These are phyloP conservation scores for Pterocles gutturalis DNA, from an alignment of 2,113 vertebrate genomes.

Conservation along the genomic window DNA sequence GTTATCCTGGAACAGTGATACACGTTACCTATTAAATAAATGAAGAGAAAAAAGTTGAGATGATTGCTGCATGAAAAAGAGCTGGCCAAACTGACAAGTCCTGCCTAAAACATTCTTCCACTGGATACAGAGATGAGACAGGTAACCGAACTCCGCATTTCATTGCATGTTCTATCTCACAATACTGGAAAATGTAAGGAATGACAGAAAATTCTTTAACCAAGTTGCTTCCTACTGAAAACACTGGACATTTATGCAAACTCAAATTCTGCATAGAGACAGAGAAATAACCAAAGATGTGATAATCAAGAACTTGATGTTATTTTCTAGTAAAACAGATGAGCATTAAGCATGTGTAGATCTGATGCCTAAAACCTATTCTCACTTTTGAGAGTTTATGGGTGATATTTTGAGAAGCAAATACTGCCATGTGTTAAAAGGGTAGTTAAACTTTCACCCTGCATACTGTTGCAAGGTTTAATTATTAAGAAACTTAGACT, in stretches of 20 bases:
- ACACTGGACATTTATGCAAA: background rate
- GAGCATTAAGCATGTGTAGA: background rate
- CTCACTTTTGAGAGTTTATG: background rate
- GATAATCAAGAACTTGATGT: background rate
- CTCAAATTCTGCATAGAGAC: background rate
- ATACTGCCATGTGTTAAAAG: background rate
- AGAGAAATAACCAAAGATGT: background rate
- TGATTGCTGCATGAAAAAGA: background rate
- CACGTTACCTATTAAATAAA: constrained; percentile 3
- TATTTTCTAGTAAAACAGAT: background rate
- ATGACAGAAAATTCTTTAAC: background rate
- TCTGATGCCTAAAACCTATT: background rate
- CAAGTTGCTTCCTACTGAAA: background rate
- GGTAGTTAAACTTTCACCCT: background rate
- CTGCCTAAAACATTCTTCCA: background rate
- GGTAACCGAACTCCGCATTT: background rate
- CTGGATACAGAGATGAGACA: background rate
- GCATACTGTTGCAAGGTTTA: background rate
- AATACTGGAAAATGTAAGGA: background rate
- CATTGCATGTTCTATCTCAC: background rate
- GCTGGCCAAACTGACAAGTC: background rate
- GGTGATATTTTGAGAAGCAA: background rate
- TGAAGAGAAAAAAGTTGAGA: background rate
- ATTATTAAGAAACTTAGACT: background rate
- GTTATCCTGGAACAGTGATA: background rate